These are phyloP conservation scores for Copsychus sechellarum DNA, from an alignment of 2,113 vertebrate species.

Conservation along the genomic window DNA sequence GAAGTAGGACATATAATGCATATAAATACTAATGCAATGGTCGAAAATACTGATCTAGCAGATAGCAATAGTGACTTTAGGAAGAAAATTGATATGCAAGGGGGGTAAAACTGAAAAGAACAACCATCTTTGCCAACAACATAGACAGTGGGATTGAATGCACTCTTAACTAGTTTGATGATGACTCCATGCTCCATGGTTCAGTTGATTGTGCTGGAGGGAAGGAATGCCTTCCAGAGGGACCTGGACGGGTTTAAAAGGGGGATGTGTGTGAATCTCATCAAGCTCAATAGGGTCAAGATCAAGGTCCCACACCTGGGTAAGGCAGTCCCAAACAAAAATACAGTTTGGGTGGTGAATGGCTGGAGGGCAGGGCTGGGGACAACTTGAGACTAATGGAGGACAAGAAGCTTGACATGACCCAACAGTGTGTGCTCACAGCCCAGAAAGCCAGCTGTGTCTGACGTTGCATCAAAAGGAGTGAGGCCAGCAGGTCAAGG, in stretches of 20 bases:
- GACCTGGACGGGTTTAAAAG: background rate
- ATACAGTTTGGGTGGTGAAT: background rate
- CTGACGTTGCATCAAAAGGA: background rate
- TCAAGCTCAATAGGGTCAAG: background rate
- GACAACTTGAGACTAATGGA: background rate
- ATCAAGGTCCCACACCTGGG: background rate
- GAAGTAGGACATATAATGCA: background rate
- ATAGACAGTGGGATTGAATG: background rate
- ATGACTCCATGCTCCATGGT: background rate
- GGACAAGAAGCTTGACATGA: background rate
- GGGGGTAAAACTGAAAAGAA: background rate
- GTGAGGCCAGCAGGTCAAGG: background rate
- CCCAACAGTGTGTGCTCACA: fast-evolving
- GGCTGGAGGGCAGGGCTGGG: background rate
- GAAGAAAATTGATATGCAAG: background rate
- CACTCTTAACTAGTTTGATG: no score
- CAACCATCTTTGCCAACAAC: background rate
- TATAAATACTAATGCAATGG: background rate
- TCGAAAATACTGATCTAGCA: background rate
- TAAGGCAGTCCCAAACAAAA: background rate
- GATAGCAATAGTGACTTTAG: background rate
- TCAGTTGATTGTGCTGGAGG: background rate
- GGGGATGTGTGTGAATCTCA: fast-evolving
- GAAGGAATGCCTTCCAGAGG: background rate
- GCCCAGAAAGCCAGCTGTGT: background rate